A percentile compares a stretch with the other conserved stretches of the same genome.
phyloP scores from a whole-genome alignment of 2,888 invertebrate species.

The Cerceris rybyensis region DNA sequence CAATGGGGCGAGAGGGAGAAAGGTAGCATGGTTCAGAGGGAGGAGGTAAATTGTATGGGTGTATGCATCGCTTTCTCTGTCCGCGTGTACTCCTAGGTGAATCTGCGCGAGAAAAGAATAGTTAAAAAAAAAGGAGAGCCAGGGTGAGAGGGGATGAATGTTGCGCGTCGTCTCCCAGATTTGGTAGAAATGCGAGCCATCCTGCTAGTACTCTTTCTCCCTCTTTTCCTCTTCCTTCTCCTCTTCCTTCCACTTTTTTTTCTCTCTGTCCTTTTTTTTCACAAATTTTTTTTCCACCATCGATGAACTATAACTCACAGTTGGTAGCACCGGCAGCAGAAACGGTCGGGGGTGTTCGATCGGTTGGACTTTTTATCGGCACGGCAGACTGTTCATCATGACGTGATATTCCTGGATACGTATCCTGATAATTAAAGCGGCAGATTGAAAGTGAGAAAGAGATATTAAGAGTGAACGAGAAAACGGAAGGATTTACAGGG shows the following conservation, averaged over 20 bases:
- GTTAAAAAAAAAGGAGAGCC: not conserved
- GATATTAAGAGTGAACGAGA: not conserved
- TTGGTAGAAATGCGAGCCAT: constrained; percentile 40
- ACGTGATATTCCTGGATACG: constrained; percentile 31
- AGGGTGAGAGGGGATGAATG: constrained; percentile 4
- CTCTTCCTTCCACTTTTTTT: not conserved
- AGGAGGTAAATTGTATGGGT: constrained; percentile 21
- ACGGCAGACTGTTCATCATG: constrained; percentile 39
- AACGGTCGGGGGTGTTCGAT: constrained; percentile 10
- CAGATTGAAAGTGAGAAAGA: not conserved
- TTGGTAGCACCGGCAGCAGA: constrained; percentile 6
- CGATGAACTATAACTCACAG: constrained; percentile 54
- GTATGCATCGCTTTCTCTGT: constrained; percentile 5
- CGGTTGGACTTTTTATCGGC: constrained; percentile 46
- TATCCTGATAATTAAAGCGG: constrained; percentile 54
- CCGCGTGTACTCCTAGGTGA: constrained; percentile 6
- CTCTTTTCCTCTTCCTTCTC: not conserved
- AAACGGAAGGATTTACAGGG: not conserved
- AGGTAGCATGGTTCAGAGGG: constrained; percentile 27
- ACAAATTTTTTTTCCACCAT: constrained; percentile 19
- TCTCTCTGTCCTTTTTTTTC: constrained; percentile 11
- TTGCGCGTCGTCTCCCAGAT: constrained; percentile 32
- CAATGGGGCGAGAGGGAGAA: constrained; percentile 61
- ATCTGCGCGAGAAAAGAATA: constrained; percentile 3
- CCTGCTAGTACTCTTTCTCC: not conserved